A percentile compares a stretch with the other conserved stretches of the same genome.
phyloP scores from a whole-genome alignment of 2,888 invertebrate genomes.

The Capitulum mitella region DNA sequence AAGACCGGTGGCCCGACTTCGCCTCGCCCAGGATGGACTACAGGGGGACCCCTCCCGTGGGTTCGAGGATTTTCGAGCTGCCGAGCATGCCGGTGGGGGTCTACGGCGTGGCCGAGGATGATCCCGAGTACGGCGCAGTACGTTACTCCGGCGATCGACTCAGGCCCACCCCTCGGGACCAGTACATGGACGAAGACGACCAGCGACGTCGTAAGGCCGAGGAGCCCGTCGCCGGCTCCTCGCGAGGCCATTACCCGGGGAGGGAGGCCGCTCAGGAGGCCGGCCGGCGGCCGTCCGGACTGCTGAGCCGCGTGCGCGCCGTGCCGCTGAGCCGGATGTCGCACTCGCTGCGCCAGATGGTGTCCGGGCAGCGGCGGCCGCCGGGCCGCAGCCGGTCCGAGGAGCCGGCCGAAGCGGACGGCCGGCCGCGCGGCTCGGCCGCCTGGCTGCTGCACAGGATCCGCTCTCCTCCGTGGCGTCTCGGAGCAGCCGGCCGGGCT shows the following conservation, averaged over 20 bases:
- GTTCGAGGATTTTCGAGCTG: background rate
- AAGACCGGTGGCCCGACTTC: too few relatives aligned
- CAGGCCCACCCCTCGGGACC: background rate
- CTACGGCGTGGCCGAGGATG: background rate
- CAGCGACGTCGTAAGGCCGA: too few relatives aligned
- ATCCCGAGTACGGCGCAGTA: background rate
- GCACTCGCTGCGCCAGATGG: constrained; percentile 6
- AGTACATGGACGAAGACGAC: background rate
- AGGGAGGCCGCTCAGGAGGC: background rate
- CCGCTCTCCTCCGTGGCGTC: background rate
- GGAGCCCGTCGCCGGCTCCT: background rate
- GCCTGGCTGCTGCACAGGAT: background rate
- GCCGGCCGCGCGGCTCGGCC: background rate
- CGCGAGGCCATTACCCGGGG: background rate
- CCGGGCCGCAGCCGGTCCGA: background rate
- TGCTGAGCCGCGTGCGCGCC: background rate
- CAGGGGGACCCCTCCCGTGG: background rate
- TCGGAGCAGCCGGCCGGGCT: background rate
- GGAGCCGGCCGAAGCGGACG: background rate
- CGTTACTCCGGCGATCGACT: background rate
- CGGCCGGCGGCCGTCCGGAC: background rate
- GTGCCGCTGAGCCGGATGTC: background rate
- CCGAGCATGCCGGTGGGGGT: background rate
- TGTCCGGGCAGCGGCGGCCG: background rate
- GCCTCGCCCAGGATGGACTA: background rate